phyloP scores from a whole-genome alignment of 2,113 vertebrate species.

The Callospermophilus lateralis region DNA sequence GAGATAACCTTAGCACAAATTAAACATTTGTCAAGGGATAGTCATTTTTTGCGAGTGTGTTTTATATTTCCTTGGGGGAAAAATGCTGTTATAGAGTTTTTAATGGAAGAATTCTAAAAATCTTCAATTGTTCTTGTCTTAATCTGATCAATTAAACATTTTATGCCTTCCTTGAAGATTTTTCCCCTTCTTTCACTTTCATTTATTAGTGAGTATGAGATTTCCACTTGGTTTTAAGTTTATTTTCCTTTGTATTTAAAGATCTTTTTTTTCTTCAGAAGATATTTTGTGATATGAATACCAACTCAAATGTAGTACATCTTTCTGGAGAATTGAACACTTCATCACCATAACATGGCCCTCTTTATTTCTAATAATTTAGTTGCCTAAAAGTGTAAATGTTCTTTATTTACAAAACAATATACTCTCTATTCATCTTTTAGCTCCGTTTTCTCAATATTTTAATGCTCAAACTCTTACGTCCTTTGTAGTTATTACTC shows the following conservation, averaged over 20 bases:
- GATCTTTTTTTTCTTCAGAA: neutral
- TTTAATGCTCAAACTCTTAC: neutral
- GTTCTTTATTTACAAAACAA: neutral
- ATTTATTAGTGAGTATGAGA: neutral
- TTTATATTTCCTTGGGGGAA: neutral
- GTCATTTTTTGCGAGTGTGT: neutral
- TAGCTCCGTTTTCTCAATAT: neutral
- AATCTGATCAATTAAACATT: neutral
- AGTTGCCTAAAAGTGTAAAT: neutral
- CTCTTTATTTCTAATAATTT: neutral
- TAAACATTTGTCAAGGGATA: neutral
- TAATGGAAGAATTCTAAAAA: neutral
- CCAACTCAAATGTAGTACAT: constrained; percentile 5
- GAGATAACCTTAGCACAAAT: neutral
- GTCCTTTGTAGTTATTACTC: neutral
- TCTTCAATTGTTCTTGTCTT: neutral
- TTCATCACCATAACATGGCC: neutral
- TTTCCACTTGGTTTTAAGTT: neutral
- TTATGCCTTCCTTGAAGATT: neutral
- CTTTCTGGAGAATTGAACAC: neutral
- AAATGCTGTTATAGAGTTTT: neutral
- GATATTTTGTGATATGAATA: neutral
- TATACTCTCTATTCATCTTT: neutral
- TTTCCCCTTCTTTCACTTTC: neutral
- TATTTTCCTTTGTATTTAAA: neutral